These are phyloP conservation scores for Tympanuchus pallidicinctus DNA, from an alignment of 2,113 vertebrate genomes.

Conservation along the genomic window DNA sequence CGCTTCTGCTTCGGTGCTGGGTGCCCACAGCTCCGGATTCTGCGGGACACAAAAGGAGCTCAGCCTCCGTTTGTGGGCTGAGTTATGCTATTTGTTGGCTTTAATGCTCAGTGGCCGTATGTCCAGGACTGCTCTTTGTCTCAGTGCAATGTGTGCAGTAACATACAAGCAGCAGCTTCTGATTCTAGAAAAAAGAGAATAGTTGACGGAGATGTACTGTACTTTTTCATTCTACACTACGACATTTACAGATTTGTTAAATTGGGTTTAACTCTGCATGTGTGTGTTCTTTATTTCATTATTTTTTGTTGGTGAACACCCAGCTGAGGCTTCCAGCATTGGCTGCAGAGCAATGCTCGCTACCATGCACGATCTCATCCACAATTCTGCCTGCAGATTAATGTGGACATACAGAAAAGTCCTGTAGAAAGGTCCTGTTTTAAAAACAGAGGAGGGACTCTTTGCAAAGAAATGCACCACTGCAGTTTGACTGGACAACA, in stretches of 20 bases:
- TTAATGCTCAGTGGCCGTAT: background rate
- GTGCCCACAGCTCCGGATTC: background rate
- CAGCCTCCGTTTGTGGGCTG: background rate
- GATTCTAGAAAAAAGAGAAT: background rate
- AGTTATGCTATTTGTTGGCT: background rate
- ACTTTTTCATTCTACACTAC: background rate
- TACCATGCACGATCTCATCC: background rate
- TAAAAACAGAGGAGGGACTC: background rate
- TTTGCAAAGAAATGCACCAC: background rate
- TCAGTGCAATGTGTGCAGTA: background rate
- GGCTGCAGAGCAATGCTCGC: background rate
- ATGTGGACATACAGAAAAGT: background rate
- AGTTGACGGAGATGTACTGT: background rate
- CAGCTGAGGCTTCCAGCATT: background rate
- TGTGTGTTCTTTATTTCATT: background rate
- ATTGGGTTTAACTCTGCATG: background rate
- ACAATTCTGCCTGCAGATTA: background rate
- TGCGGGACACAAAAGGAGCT: conserved; percentile 6
- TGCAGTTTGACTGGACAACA: background rate
- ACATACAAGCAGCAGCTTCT: background rate
- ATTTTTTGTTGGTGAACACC: background rate
- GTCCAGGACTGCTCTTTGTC: background rate
- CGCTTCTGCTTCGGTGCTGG: background rate
- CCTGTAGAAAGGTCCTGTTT: background rate
- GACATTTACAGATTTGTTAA: background rate